Percentiles rank a stretch among this genome's conserved stretches.
These are phyloP conservation scores for Alcis repandata DNA, from an alignment of 2,888 invertebrate genomes.

Conservation along the genomic window DNA sequence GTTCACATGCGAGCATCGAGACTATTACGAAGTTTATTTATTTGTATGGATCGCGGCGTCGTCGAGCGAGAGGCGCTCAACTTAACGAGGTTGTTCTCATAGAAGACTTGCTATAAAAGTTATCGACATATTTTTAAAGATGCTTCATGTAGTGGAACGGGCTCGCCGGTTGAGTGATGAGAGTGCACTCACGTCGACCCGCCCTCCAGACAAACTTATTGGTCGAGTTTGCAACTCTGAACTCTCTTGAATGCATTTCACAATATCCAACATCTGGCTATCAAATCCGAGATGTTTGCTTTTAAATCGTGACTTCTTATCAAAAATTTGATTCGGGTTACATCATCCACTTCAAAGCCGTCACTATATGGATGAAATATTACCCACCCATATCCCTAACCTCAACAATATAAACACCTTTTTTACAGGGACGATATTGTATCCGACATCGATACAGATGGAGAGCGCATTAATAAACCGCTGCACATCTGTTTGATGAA, in stretches of 20 bases:
- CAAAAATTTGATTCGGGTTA: constrained; percentile 39
- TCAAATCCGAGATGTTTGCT: constrained; percentile 4
- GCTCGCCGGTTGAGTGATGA: not conserved
- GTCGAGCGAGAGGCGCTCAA: constrained; percentile 19
- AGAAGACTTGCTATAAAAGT: constrained; percentile 33
- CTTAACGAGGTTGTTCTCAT: constrained; percentile 22
- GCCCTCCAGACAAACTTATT: too few relatives aligned
- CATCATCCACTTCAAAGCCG: constrained; percentile 35
- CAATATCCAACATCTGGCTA: too few relatives aligned
- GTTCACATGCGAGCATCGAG: constrained; percentile 34
- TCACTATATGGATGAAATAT: constrained; percentile 50
- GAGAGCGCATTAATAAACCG: constrained; percentile 50
- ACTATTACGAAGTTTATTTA: constrained; percentile 39
- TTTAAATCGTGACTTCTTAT: constrained; percentile 11
- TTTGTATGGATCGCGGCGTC: constrained; percentile 22
- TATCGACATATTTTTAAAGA: constrained; percentile 30
- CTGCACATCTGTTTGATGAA: constrained; percentile 72
- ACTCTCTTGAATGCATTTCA: too few relatives aligned
- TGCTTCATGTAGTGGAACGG: not conserved
- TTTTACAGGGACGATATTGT: constrained; percentile 47
- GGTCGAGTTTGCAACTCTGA: too few relatives aligned
- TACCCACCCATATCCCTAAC: constrained; percentile 55
- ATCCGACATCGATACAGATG: constrained; percentile 49
- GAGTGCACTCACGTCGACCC: too few relatives aligned
- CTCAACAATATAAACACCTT: constrained; percentile 63